A percentile compares a stretch with the other conserved stretches of the same genome.
These are phyloP conservation scores for Episyrphus balteatus DNA, from an alignment of 1,140 invertebrate genomes.

Conservation along the genomic window DNA sequence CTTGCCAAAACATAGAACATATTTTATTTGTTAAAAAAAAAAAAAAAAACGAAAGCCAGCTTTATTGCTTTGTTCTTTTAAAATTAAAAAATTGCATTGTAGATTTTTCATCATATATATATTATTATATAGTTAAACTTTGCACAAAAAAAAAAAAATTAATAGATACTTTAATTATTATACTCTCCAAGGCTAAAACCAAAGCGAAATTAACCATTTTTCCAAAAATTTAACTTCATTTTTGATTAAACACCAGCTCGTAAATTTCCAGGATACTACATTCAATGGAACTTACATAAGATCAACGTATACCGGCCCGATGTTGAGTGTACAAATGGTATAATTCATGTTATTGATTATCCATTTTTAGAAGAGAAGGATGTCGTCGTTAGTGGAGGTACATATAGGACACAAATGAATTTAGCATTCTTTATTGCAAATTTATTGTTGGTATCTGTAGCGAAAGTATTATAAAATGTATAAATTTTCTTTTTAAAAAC, in stretches of 20 bases:
- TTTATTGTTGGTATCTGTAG: constrained; percentile 36
- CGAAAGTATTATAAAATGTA: constrained; percentile 33
- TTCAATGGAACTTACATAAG: constrained; percentile 71
- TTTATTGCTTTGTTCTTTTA: too few species aligned
- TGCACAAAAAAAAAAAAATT: too few species aligned
- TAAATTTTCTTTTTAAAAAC: constrained; percentile 3
- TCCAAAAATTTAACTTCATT: constrained; percentile 1
- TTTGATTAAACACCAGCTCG: constrained; percentile 1
- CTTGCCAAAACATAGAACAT: too few species aligned
- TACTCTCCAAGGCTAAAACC: background rate
- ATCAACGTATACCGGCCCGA: constrained; percentile 78
- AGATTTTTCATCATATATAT: too few species aligned
- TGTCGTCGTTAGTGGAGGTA: constrained; percentile 51
- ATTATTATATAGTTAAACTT: too few species aligned
- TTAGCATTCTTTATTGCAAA: constrained; percentile 35
- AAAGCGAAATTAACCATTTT: background rate
- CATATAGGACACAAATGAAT: constrained; percentile 31
- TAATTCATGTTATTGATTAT: constrained; percentile 82
- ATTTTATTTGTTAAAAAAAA: too few species aligned
- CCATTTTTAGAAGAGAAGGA: constrained; percentile 74
- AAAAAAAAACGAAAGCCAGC: too few species aligned
- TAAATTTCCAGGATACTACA: constrained; percentile 54
- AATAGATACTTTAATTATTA: too few species aligned
- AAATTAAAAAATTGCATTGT: too few species aligned
- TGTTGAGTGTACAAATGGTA: constrained; percentile 84